Base-by-base conservation (phyloP, 2,797 vertebrate species). In the Aplochiton taeniatus region DNA sequence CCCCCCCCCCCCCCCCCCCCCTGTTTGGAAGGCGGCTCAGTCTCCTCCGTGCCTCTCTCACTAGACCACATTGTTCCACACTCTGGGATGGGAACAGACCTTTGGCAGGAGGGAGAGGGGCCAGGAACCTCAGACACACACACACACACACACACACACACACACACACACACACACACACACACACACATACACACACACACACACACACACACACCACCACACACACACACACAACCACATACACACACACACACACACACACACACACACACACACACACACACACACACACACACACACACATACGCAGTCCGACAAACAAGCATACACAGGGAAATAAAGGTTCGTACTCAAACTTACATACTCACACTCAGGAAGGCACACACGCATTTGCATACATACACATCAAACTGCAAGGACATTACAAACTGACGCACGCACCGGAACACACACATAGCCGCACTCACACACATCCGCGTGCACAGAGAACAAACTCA, bases 51-150 rank as follows among this genome's bases (percentile, higher is more conserved):
- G 31, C 31, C 31, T 31, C 31, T 31, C 31, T 31, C 31, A 31
- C 31, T 31, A 6, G 31, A 31, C 31, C 31, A 31, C 31, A 31
- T 31, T 31, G 31, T 31, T 31, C 31, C 6, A 31, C 31, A 31
- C 31, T 31, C 31, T 31, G 31, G 31, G 31, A 31, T 31, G 31
- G 31, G 31, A 31, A 31, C 31, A 31, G 31, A 31, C 31, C 31
- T 31, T 31, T 31, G 31, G 31, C 31, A 31, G 31, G 31, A 31
- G 31, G 87, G 87, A 83, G 83, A 91, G 90, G 90, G 88, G 92
- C 14, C 91, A 87, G 91, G 93, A 88, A 91, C 90, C 74, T 89
- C 89, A 91, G 90, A 60, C 85, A 84, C 70, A 90, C 77, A 88
- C 52, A 54, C 52, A 54, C 52, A 19, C 52, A 54, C 52, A 19